A percentile compares a stretch with the other conserved stretches of the same genome.
Conservation (phyloP, 2,113 vertebrate genomes). For the Miniopterus natalensis region DNA sequence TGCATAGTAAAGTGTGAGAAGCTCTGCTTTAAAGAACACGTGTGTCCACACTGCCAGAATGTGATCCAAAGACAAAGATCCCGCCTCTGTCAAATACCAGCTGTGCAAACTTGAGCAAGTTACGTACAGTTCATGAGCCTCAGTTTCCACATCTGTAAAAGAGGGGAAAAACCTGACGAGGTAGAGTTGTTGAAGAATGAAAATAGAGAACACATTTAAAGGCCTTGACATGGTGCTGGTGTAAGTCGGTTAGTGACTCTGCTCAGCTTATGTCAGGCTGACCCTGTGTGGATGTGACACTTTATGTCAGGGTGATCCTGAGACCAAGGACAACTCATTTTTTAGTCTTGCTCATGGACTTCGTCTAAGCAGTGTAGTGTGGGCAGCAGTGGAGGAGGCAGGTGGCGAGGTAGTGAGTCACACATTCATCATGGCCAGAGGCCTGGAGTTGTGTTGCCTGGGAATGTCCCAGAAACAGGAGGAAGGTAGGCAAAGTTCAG, state of each 20-base stretch:
- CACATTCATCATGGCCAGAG: background rate
- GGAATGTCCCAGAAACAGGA: background rate
- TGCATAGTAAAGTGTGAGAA: background rate
- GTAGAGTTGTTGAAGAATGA: background rate
- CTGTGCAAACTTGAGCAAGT: background rate
- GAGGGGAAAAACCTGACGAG: background rate
- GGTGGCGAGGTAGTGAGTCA: too few relatives aligned
- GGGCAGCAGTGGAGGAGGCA: background rate
- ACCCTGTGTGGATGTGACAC: background rate
- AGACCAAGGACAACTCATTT: background rate
- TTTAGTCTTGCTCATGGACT: background rate
- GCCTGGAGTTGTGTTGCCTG: background rate
- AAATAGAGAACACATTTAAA: background rate
- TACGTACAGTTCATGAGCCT: background rate
- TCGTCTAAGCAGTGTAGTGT: background rate
- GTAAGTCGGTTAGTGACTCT: background rate
- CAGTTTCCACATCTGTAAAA: background rate
- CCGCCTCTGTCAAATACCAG: background rate
- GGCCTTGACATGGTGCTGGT: background rate
- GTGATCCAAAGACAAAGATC: background rate
- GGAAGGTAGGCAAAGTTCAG: background rate
- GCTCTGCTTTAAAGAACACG: background rate
- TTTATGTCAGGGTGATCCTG: background rate
- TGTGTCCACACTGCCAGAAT: background rate
- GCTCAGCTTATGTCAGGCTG: background rate